Conservation (phyloP, 1,140 invertebrate species). For the Achroia grisella region DNA sequence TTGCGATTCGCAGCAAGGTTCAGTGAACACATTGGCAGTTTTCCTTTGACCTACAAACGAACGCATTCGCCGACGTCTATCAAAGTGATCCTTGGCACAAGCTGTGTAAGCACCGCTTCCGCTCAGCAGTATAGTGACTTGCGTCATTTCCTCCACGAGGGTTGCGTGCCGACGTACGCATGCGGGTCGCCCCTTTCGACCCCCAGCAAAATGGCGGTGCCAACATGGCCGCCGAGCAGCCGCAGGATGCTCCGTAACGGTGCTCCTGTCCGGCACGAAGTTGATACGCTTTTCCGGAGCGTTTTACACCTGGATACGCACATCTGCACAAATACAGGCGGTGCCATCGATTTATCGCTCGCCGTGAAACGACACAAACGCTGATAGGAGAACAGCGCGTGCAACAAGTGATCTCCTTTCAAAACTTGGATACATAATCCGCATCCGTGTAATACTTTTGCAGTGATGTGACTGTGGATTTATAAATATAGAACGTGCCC, state of each 20-base stretch:
- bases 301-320: constrained; percentile 44
- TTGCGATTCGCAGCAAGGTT: constrained; percentile 57
- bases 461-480: constrained; percentile 55
- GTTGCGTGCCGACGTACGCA: constrained; percentile 66
- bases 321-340: constrained; percentile 30
- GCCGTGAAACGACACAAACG: constrained; percentile 25
- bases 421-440: constrained; percentile 34
- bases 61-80: constrained; percentile 29
- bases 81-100: constrained; percentile 38
- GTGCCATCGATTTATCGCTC: constrained; percentile 43
- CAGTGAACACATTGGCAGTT: constrained; percentile 43
- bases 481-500: constrained; percentile 68
- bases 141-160: constrained; percentile 47
- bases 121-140: constrained; percentile 32
- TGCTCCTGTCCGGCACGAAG: constrained; percentile 51
- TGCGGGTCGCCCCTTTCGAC: constrained; percentile 64
- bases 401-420: constrained; percentile 64
- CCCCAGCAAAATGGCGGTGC: constrained; percentile 65
- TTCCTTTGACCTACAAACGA: constrained; percentile 59
- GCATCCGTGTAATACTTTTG: constrained; percentile 31
- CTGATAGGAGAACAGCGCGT: constrained; percentile 33
- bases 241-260: constrained; percentile 62
- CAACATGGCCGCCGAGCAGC: constrained; percentile 67
- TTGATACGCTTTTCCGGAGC: constrained; percentile 45
- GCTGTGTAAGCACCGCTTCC: constrained; percentile 33